A percentile compares a stretch with the other conserved stretches of the same genome.
These are phyloP conservation scores for Dasyprocta punctata DNA, from an alignment of 2,113 vertebrate species.

Conservation along the genomic window DNA sequence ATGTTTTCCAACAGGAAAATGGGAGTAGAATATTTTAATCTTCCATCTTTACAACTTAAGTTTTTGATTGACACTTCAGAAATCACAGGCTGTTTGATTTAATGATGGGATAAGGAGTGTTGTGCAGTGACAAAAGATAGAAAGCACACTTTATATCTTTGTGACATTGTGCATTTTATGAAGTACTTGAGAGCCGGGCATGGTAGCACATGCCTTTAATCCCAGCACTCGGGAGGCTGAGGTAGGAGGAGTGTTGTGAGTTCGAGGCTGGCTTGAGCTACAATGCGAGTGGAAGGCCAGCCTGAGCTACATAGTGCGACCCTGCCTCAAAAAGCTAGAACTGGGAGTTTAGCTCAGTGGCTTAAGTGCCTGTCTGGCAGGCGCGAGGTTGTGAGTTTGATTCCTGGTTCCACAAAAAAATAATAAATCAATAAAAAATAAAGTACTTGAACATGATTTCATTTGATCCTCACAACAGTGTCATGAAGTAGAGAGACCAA, in stretches of 20 bases:
- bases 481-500: neutral
- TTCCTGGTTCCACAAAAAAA: no score
- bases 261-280: no score
- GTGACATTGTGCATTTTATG: neutral
- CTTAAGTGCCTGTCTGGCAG: no score
- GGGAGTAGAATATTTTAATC: neutral
- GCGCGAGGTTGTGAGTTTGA: no score
- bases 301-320: no score
- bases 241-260: no score
- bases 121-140: neutral
- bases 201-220: no score
- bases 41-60: neutral
- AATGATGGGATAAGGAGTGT: neutral
- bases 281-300: no score
- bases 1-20: neutral
- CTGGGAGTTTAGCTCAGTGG: no score
- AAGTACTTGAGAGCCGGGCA: conserved; percentile 20
- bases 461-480: neutral
- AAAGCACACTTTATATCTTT: neutral
- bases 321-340: no score
- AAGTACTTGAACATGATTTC: neutral
- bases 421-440: no score
- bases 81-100: neutral
- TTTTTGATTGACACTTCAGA: neutral
- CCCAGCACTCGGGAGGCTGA: no score